phyloP scores from a whole-genome alignment of 2,797 vertebrate species.

The Pseudochirops corinnae region DNA sequence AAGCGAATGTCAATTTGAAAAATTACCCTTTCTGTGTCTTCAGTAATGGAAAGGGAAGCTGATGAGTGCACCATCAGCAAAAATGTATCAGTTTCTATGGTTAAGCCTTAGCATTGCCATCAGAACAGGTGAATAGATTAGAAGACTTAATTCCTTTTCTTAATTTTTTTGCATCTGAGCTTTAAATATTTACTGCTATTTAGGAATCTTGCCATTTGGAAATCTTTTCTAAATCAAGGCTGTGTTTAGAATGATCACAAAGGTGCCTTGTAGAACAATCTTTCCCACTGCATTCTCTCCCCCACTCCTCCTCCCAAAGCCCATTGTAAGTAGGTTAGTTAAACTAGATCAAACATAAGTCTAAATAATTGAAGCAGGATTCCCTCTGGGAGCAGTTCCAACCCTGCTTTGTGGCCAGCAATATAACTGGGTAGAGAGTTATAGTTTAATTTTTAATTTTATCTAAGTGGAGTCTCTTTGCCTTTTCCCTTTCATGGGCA shows the following conservation, averaged over 20 bases:
- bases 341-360: slow-evolving; percentile 72
- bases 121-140: slow-evolving; percentile 79
- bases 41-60: slow-evolving; percentile 59
- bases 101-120: slow-evolving; percentile 73
- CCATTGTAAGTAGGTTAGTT: slow-evolving; percentile 73
- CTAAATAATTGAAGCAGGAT: slow-evolving; percentile 73
- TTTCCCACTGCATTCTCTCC: slow-evolving; percentile 41
- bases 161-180: slow-evolving; percentile 58
- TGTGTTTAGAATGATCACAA: slow-evolving; percentile 58
- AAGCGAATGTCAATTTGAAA: slow-evolving; percentile 79
- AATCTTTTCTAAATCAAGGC: slow-evolving; percentile 62
- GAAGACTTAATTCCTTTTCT: slow-evolving; percentile 72
- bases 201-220: slow-evolving; percentile 69
- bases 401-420: slow-evolving; percentile 41
- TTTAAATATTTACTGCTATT: slow-evolving; percentile 83
- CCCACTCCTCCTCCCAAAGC: slow-evolving; percentile 22
- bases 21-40: slow-evolving; percentile 71
- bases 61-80: slow-evolving; percentile 74
- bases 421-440: slow-evolving; percentile 28
- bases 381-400: slow-evolving; percentile 62
- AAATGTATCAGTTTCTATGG: slow-evolving; percentile 71
- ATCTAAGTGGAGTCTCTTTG: slow-evolving; percentile 29
- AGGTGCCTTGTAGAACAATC: slow-evolving; percentile 30
- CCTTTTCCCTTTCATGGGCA: slow-evolving; percentile 6
- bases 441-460: slow-evolving; percentile 52